phyloP scores from a whole-genome alignment of 2,797 vertebrate genomes.

The Nannoperca obscura region DNA sequence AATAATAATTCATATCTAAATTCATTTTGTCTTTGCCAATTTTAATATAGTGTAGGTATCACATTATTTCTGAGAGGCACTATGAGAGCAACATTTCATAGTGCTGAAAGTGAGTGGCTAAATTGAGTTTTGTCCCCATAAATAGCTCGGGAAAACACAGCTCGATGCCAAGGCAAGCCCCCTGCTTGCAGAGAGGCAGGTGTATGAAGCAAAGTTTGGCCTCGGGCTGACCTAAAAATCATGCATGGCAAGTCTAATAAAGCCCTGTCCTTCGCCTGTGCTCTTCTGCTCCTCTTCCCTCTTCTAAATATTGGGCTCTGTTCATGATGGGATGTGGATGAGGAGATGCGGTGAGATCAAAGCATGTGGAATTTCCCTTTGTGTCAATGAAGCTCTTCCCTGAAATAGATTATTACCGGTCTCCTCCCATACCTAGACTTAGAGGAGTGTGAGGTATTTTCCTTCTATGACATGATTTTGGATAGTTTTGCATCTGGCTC shows the following conservation, averaged over 20 bases:
- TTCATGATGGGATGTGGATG: slow-evolving; percentile 52
- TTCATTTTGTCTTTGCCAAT: neutral
- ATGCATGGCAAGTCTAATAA: slow-evolving; percentile 60
- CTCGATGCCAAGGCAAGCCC: slow-evolving; percentile 56
- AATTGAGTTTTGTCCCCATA: slow-evolving; percentile 52
- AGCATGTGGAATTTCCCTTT: slow-evolving; percentile 59
- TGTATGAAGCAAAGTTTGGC: slow-evolving; percentile 66
- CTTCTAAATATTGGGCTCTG: slow-evolving; percentile 43
- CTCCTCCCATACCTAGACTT: slow-evolving; percentile 53
- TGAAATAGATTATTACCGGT: slow-evolving; percentile 57
- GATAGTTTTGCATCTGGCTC: slow-evolving; percentile 17
- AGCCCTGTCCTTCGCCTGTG: slow-evolving; percentile 48
- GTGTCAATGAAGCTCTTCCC: slow-evolving; percentile 61
- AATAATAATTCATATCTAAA: neutral
- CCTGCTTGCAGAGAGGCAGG: slow-evolving; percentile 60
- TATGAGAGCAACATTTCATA: slow-evolving; percentile 3
- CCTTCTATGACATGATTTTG: slow-evolving; percentile 26
- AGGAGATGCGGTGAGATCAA: slow-evolving; percentile 67
- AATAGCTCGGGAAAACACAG: slow-evolving; percentile 63
- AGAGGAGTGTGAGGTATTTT: slow-evolving; percentile 40
- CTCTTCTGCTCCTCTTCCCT: slow-evolving; percentile 24
- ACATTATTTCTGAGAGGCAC: slow-evolving; percentile 6
- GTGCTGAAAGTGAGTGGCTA: slow-evolving; percentile 24
- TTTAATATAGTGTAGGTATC: neutral
- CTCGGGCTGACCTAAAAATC: slow-evolving; percentile 78